Conservation (phyloP, 1,140 invertebrate species). For the Reticulitermes speratus region DNA sequence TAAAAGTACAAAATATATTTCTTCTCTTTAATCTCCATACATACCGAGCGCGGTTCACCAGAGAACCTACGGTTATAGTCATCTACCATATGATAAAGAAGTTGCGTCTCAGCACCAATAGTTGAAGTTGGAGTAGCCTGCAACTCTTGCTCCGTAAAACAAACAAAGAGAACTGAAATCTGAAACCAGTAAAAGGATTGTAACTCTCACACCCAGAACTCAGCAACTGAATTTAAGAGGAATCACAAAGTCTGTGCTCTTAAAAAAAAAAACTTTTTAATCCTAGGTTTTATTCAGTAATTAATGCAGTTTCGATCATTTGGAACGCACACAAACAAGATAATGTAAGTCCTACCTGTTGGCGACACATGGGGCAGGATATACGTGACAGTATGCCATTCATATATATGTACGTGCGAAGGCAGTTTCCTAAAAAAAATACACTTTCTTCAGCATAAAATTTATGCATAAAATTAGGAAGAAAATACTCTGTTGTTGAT, state of each 20-base stretch:
- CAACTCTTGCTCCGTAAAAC: neutral
- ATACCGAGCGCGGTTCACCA: conserved; percentile 9
- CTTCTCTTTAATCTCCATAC: neutral
- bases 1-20: neutral
- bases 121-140: neutral
- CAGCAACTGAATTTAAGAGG: neutral
- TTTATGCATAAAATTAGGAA: neutral
- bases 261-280: neutral
- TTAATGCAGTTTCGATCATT: no score
- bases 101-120: neutral
- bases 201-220: neutral
- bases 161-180: neutral
- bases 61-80: neutral
- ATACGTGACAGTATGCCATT: neutral
- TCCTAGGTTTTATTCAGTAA: neutral
- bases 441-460: no score
- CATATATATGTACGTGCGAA: neutral
- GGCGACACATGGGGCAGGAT: neutral
- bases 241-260: neutral
- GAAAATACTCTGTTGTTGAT: neutral
- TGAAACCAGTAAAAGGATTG: neutral
- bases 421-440: neutral
- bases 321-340: neutral
- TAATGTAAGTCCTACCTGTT: neutral
- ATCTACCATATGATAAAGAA: neutral